Conservation (phyloP, 2,797 vertebrate species). For the Hirundo rustica region DNA sequence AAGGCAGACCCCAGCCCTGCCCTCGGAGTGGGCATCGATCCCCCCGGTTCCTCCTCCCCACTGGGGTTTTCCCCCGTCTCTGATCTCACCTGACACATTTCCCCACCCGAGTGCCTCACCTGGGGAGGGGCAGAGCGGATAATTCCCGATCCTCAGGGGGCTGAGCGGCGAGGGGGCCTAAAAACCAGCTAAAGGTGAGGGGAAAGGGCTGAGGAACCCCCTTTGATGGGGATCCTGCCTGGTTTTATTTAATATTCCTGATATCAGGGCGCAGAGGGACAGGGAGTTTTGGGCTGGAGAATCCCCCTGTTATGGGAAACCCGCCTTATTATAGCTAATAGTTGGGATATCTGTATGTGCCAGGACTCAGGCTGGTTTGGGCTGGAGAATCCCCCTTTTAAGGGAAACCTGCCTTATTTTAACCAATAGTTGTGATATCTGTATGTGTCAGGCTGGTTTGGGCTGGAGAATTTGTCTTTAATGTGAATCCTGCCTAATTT, state of each 20-base stretch:
- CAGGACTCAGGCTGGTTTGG: accelerated
- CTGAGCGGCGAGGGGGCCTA: neutral
- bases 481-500: too few species aligned
- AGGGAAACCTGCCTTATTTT: accelerated
- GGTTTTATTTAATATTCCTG: neutral
- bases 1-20: accelerated
- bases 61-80: neutral
- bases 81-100: accelerated
- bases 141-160: neutral
- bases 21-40: accelerated
- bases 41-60: accelerated
- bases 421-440: neutral
- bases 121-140: neutral
- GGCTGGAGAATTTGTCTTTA: neutral
- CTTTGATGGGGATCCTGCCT: neutral
- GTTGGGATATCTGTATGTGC: neutral
- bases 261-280: neutral
- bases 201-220: neutral
- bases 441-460: neutral
- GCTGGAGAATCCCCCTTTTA: accelerated
- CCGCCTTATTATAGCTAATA: accelerated
- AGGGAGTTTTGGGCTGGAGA: neutral
- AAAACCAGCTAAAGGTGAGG: neutral
- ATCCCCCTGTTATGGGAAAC: accelerated
- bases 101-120: accelerated